A percentile compares a stretch with the other conserved stretches of the same genome.
Evolutionary conservation across 2,888 invertebrate species (phyloP).

Genomic region (Pediacus dermestoides): DNA sequence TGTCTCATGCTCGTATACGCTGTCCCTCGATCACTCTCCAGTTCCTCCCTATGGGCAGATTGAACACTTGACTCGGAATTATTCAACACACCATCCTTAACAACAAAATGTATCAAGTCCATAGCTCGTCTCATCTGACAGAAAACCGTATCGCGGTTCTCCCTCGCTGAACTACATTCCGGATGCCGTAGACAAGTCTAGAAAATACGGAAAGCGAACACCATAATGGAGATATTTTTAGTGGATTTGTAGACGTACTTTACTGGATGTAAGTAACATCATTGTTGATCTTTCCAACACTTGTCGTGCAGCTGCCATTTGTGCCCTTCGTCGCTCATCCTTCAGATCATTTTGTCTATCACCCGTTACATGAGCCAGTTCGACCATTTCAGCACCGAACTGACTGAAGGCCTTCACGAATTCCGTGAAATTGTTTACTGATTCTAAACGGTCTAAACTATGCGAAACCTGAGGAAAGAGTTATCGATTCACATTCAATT

Average conservation of each 20-base stretch:
- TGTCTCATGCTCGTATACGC: conserved; percentile 80
- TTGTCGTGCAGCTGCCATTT: conserved; percentile 94
- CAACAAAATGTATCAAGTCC: conserved; percentile 96
- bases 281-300: conserved; percentile 94
- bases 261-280: conserved; percentile 94
- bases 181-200: conserved; percentile 92
- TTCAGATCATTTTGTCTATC: conserved; percentile 79
- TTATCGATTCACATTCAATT: too few species aligned
- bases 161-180: conserved; percentile 86
- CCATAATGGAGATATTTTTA: conserved; percentile 6
- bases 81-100: conserved; percentile 89
- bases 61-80: conserved; percentile 42
- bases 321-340: conserved; percentile 90
- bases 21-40: conserved; percentile 64
- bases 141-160: conserved; percentile 96
- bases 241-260: conserved; percentile 55
- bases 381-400: conserved; percentile 98
- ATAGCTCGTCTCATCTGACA: conserved; percentile 96
- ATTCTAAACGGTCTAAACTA: conserved; percentile 78
- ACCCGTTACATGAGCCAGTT: conserved; percentile 89
- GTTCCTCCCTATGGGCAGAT: conserved; percentile 55
- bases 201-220: conserved; percentile 15
- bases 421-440: conserved; percentile 90
- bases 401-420: conserved; percentile 98
- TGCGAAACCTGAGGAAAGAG: conserved; percentile 63